Base-by-base conservation (phyloP, 1,140 invertebrate species). In the Berghia stephanieae region DNA sequence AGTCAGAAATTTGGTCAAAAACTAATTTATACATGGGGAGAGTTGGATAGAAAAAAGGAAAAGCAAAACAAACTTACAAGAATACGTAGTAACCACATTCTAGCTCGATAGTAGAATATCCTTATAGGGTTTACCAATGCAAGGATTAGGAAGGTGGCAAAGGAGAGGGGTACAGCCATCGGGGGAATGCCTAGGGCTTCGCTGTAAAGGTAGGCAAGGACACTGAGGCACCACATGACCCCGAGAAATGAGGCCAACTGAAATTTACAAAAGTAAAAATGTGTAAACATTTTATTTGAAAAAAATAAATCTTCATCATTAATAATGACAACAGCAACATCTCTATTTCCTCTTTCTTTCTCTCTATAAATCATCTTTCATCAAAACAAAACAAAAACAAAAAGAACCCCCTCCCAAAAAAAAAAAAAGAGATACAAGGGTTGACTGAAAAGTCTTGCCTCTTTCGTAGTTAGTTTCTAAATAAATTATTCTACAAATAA, bases 41-140 rank as follows among this genome's bases (percentile, higher is more conserved):
- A 13, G 46, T 10, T 13, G 10, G n/a, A 49, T 49, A 49, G n/a
- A 49, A 13, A 49, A 49, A 13, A 13, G 10, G 10, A 49, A 49
- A 49, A 49, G 10, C 10, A 49, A 13, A 2, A 60, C 38, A 3
- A 0, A 87, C 90, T 88, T 83, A 92, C 92, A 85, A 92, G 77
- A 31, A 92, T 88, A 80, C 88, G 89, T 1, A 93, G 85, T 0
- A 93, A 89, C 92, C 92, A 93, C 84, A 92, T 91, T 21, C 93
- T 91, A 6, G 97, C 96, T 88, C 97, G 96, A 83, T 98, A 94
- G 79, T 96, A 91, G 81, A 99, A 94, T n/a, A 97, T 94, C 86
- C 94, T 94, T 6, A 96, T 92, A 0, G 98, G 98, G 91, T 99
- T 99, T 55, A 98, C 88, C 5, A 99, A 90, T 83, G 98, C 98